Base-by-base conservation (phyloP, 2,888 invertebrate species). In the Sussaba pulchella region DNA sequence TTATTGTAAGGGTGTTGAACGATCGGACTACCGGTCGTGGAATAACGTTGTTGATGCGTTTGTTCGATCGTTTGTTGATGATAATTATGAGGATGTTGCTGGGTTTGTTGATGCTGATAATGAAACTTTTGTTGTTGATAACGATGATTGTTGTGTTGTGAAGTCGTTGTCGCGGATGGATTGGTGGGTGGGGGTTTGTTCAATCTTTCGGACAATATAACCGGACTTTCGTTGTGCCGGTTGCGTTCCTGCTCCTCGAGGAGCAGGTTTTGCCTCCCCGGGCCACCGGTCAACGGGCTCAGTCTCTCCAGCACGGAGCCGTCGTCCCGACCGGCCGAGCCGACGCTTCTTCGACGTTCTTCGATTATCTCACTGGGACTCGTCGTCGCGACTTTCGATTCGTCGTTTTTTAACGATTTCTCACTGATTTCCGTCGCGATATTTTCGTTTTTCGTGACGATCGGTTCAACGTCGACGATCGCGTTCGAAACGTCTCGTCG, bases 231-330 rank as follows among this genome's bases (percentile, higher is more conserved):
- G 90, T 91, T 92, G 88, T 92, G 90, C 85, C 91, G 88, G 82
- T 86, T 89, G 59, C 91, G 90, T 69, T 91, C 91, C 90, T 93
- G 89, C 85, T 91, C 91, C 87, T 90, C 89, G 86, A 88, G 89
- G 86, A 89, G 89, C 89, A 91, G 90, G 89, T 86, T 87, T 82
- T 88, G 89, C 89, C 90, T 89, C 87, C 90, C 89, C 86, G 88
- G 89, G 86, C 89, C 89, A 87, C 89, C 88, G 64, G 91, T 90
- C 89, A 90, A 84, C 85, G 92, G 89, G 90, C 92, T 90, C 92
- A 93, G 90, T 90, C 92, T 92, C 90, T 91, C 92, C 91, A 92
- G 91, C 90, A 91, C 91, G 91, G 89, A 87, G 91, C 90, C 87
- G 87, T 90, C 87, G 87, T 90, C 88, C 85, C 88, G 88, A 88